These are phyloP conservation scores for Apostichopus californicus DNA, from an alignment of 35 echinoderm and acorn worm genomes.

Conservation along the genomic window DNA sequence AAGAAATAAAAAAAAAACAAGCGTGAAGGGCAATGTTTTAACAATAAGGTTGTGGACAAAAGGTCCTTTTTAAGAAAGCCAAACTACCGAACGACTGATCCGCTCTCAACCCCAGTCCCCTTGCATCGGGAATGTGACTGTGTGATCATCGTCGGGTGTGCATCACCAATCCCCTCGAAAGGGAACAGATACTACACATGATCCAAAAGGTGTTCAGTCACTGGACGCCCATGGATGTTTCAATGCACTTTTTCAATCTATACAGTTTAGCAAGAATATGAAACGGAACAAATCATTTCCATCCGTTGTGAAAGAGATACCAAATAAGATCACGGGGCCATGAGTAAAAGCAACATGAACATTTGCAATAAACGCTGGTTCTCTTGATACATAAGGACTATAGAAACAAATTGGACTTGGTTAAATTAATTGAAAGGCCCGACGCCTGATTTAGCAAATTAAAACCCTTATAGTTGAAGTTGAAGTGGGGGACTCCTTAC, in stretches of 20 bases:
- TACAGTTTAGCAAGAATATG: neutral
- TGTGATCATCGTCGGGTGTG: too few relatives aligned
- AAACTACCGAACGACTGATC: too few relatives aligned
- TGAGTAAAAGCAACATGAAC: neutral
- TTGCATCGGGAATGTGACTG: too few relatives aligned
- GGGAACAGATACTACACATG: too few relatives aligned
- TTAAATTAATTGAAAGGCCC: neutral
- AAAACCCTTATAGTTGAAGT: neutral
- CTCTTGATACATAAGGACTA: neutral
- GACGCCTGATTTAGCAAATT: neutral
- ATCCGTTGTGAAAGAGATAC: neutral
- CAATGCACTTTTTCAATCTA: neutral
- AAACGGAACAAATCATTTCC: too few relatives aligned
- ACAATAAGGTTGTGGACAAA: neutral
- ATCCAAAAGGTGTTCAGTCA: neutral
- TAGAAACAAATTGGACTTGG: neutral
- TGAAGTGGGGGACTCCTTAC: neutral
- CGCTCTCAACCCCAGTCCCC: too few relatives aligned
- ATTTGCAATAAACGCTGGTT: neutral
- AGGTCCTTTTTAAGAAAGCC: too few relatives aligned
- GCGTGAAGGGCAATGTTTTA: neutral
- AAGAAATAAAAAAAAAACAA: neutral
- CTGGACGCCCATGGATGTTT: neutral
- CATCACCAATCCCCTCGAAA: too few relatives aligned
- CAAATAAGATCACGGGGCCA: neutral